These are phyloP conservation scores for Pachyuromys duprasi DNA, from an alignment of 2,797 vertebrate genomes.

Conservation along the genomic window DNA sequence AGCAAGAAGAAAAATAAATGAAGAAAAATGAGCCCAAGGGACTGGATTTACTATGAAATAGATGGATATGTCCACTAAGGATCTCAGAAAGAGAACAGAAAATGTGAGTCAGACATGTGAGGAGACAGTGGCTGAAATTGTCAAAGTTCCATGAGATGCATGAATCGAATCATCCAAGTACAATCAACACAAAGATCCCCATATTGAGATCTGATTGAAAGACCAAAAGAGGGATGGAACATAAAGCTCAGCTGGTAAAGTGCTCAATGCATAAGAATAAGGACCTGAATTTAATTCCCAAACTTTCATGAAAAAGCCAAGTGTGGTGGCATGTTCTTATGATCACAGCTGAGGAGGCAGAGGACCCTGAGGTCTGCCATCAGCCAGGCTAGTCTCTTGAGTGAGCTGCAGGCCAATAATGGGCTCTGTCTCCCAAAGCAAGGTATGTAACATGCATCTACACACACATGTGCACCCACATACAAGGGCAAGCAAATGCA, in stretches of 20 bases:
- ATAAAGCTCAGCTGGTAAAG: no score
- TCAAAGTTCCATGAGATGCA: neutral
- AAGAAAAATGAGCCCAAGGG: neutral
- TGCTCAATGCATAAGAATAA: neutral
- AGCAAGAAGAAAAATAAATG: neutral
- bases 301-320: neutral
- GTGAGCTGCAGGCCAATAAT: neutral
- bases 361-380: no score
- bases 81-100: neutral
- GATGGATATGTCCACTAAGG: neutral
- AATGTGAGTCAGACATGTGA: no score
- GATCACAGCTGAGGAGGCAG: neutral
- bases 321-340: neutral
- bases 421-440: neutral
- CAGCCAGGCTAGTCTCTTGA: neutral
- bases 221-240: neutral
- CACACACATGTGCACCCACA: no score
- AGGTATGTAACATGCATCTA: no score
- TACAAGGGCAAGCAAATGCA: neutral
- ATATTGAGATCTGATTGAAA: neutral
- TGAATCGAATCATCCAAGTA: neutral
- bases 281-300: neutral
- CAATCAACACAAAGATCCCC: neutral
- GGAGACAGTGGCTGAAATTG: neutral
- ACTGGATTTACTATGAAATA: neutral